Conservation (phyloP, 1,140 invertebrate genomes). For the Oedothorax gibbosus region DNA sequence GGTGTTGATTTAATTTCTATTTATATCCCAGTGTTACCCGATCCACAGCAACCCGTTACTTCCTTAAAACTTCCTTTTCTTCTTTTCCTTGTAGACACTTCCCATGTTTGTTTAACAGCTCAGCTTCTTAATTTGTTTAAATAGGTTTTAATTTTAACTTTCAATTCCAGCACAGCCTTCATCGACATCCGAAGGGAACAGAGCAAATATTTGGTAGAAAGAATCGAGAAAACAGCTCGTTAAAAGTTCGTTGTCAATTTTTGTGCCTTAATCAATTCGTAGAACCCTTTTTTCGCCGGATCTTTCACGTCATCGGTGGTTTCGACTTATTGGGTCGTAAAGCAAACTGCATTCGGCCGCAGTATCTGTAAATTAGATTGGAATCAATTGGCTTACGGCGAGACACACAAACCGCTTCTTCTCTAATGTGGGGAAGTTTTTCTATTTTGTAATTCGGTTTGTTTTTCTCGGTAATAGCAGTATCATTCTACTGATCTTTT, state of each 20-base stretch:
- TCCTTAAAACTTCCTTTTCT: too few relatives aligned
- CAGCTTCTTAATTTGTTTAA: constrained; percentile 54
- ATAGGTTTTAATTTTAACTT: constrained; percentile 58
- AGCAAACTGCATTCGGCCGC: constrained; percentile 47
- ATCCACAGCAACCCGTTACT: too few relatives aligned
- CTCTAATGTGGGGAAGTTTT: constrained; percentile 40
- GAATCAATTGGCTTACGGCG: constrained; percentile 54
- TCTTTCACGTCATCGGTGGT: neutral
- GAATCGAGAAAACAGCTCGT: constrained; percentile 42
- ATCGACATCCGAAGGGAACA: constrained; percentile 3
- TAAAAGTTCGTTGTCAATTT: constrained; percentile 47
- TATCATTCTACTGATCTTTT: neutral
- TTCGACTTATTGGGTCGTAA: constrained; percentile 53
- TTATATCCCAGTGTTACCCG: too few relatives aligned
- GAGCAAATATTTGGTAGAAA: constrained; percentile 48
- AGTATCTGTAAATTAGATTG: constrained; percentile 59
- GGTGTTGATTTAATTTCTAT: too few relatives aligned
- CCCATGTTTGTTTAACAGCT: constrained; percentile 39
- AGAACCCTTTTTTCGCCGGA: constrained; percentile 3
- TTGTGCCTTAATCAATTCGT: constrained; percentile 54
- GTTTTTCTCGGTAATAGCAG: constrained; percentile 36
- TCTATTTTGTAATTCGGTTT: constrained; percentile 37
- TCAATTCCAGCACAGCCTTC: constrained; percentile 22
- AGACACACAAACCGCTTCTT: constrained; percentile 15
- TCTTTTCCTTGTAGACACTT: constrained; percentile 14